phyloP scores from a whole-genome alignment of 2,888 invertebrate species.

The Synanthedon vespiformis region DNA sequence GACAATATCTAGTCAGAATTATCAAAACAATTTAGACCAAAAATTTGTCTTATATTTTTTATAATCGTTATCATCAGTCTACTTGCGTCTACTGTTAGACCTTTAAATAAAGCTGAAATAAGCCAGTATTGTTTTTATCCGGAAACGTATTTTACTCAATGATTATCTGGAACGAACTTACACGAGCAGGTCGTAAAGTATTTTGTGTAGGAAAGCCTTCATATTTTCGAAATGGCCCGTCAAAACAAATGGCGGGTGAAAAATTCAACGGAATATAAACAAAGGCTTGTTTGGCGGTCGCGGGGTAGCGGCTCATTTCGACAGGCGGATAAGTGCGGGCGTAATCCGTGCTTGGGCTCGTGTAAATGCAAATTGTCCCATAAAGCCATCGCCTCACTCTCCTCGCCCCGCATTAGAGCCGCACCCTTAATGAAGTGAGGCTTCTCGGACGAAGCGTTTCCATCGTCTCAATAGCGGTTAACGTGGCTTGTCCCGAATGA shows the following conservation, averaged over 20 bases:
- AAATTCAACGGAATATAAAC: constrained; percentile 62
- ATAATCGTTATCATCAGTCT: too few species aligned
- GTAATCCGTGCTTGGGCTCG: constrained; percentile 66
- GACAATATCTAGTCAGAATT: too few species aligned
- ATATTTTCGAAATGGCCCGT: constrained; percentile 47
- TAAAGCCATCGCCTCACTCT: constrained; percentile 49
- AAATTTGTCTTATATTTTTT: too few species aligned
- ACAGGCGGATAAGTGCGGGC: constrained; percentile 62
- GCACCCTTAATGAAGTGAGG: constrained; percentile 59
- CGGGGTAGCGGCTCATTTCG: constrained; percentile 51
- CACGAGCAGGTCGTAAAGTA: constrained; percentile 31
- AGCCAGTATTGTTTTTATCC: neutral
- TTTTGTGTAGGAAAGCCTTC: constrained; percentile 39
- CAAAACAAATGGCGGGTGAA: constrained; percentile 61
- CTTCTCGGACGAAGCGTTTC: constrained; percentile 47
- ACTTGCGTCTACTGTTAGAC: too few species aligned
- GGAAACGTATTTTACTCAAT: constrained; percentile 10
- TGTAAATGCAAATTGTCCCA: constrained; percentile 70
- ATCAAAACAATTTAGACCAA: too few species aligned
- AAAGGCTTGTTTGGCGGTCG: constrained; percentile 57
- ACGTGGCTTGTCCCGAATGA: constrained; percentile 40
- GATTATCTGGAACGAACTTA: constrained; percentile 16
- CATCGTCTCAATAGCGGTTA: constrained; percentile 59
- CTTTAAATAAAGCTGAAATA: too few species aligned
- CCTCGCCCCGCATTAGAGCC: constrained; percentile 22